These are phyloP conservation scores for Phocoena phocoena DNA, from an alignment of 2,113 vertebrate genomes.

Conservation along the genomic window DNA sequence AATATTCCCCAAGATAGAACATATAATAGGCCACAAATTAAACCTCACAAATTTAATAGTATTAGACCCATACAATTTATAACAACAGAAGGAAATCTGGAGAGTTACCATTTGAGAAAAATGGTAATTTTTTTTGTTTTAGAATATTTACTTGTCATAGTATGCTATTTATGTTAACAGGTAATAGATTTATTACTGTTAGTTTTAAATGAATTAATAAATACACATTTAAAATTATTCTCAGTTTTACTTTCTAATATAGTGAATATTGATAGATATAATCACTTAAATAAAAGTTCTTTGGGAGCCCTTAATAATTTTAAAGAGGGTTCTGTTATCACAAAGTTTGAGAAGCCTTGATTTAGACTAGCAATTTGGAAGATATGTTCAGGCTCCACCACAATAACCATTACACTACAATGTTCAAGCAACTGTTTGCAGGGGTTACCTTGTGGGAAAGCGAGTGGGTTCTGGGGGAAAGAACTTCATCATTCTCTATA, in stretches of 20 bases:
- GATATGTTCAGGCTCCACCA: neutral
- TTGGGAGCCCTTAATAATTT: neutral
- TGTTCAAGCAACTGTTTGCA: neutral
- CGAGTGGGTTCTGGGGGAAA: neutral
- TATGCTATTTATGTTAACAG: neutral
- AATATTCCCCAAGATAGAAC: neutral
- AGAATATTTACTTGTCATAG: neutral
- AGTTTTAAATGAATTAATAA: slow-evolving; percentile 1
- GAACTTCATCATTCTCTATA: neutral
- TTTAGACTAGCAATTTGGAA: neutral
- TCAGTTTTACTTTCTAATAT: slow-evolving; percentile 1
- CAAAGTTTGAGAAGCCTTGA: neutral
- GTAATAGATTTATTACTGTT: neutral
- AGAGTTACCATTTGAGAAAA: slow-evolving; percentile 7
- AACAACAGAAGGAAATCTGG: neutral
- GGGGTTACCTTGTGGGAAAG: neutral
- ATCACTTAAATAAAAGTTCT: neutral
- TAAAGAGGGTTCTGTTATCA: neutral
- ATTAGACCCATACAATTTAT: neutral
- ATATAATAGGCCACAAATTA: neutral
- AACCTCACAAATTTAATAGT: neutral
- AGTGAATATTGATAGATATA: neutral
- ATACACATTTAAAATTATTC: neutral
- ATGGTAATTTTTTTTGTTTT: neutral
- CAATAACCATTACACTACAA: neutral